phyloP scores from a whole-genome alignment of 2,113 vertebrate species.

The Pseudolaguvia tuberculata region DNA sequence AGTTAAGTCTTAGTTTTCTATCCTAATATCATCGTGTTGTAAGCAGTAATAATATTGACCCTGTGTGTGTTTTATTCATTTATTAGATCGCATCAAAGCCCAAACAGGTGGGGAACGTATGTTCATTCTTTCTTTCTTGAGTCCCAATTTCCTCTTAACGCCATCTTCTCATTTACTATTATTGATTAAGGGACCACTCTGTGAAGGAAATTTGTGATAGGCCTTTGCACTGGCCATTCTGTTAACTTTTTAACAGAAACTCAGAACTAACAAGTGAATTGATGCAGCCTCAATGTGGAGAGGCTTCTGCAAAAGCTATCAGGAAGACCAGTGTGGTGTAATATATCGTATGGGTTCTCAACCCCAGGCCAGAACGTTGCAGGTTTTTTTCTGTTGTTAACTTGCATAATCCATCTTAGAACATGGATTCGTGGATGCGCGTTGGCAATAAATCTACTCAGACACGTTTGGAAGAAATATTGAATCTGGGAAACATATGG shows the following conservation, averaged over 20 bases:
- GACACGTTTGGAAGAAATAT: not conserved
- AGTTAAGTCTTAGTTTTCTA: not conserved
- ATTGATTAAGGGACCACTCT: slow-evolving; percentile 46
- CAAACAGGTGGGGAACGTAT: slow-evolving; percentile 72
- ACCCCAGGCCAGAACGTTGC: slow-evolving; percentile 5
- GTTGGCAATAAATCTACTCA: not conserved
- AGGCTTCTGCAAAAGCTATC: slow-evolving; percentile 58
- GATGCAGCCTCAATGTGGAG: not conserved
- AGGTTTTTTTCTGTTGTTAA: not conserved
- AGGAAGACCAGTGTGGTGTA: slow-evolving; percentile 46
- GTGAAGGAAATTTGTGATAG: slow-evolving; percentile 37
- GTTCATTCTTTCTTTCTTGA: slow-evolving; percentile 29
- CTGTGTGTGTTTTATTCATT: slow-evolving; percentile 65
- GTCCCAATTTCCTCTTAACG: slow-evolving; percentile 17
- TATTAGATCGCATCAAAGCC: slow-evolving; percentile 74
- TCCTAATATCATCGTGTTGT: slow-evolving; percentile 7
- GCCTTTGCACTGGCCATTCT: slow-evolving; percentile 47
- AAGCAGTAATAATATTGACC: slow-evolving; percentile 62
- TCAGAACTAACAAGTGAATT: slow-evolving; percentile 2
- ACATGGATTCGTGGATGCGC: not conserved
- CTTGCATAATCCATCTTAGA: not conserved
- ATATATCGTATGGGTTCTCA: slow-evolving; percentile 30
- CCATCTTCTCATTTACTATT: slow-evolving; percentile 34
- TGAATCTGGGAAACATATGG: not conserved
- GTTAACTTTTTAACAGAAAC: slow-evolving; percentile 59